Evolutionary conservation across 2,888 invertebrate genomes (phyloP), one percentile per base, ranked within the genome.

Genomic region (Tinea pellionella): DNA sequence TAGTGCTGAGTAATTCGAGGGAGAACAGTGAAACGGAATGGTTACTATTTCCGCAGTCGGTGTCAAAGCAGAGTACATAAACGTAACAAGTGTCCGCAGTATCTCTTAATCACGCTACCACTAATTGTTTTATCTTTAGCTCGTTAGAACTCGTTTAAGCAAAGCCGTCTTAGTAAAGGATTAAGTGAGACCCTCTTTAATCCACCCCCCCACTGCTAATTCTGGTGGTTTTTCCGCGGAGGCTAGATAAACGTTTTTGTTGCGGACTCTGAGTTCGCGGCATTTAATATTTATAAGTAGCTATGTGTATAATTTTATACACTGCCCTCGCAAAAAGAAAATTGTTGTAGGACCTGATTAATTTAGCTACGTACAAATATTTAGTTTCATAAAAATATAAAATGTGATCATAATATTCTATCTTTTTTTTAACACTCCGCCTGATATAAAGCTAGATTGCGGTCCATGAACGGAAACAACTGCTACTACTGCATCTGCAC

Each of bases 101-200:
- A 84, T 84, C 84, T 86, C 84, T 86, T 86, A 86, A 87, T 87
- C 85, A 85, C 83, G 80, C 75, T 75, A 67, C 73, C 77, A 75
- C 81, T 87, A 87, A 87, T 87, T 87, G 87, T 87, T 87, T 87
- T 86, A 87, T 87, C 87, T 85, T 80, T 78, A 84, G 87, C 86
- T 86, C 86, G 86, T 86, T 87, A 87, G 85, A 83, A 86, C 86
- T 86, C 86, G 86, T 86, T 87, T 86, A 86, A 87, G 85, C 78
- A 87, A 86, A 87, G 87, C 85, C 87, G 85, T 85, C 87, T 87
- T 87, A 86, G 84, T 82, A 85, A 85, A 85, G 87, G 87, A 87
- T 87, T 87, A 86, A 85, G 82, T 82, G 83, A 80, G 86, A 87
- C 78, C 80, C 80, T 78, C 83, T 80, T 78, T 86, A 84, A 87